Evolutionary conservation across 2,888 invertebrate species (phyloP).

Genomic region (Idaea biselata): DNA sequence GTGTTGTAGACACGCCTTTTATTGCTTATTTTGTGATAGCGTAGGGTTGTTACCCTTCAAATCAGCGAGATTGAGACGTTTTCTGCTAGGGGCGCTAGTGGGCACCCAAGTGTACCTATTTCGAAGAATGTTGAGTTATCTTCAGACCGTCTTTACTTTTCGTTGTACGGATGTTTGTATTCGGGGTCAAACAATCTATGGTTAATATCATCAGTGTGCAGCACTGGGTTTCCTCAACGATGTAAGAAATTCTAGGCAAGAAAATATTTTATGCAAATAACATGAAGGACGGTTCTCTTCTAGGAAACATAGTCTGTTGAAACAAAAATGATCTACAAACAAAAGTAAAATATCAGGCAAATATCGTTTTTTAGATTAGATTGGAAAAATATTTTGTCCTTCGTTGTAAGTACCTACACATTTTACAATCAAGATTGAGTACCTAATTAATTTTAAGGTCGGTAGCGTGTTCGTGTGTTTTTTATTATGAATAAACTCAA

Average conservation of each 20-base stretch:
- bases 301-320: no score
- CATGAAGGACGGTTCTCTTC: no score
- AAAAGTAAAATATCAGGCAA: no score
- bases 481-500: no score
- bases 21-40: background rate
- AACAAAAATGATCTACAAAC: no score
- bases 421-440: no score
- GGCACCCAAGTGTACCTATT: background rate
- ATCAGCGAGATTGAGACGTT: background rate
- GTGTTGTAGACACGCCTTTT: background rate
- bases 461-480: no score
- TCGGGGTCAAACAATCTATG: background rate
- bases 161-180: background rate
- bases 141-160: background rate
- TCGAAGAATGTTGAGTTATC: background rate
- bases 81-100: background rate
- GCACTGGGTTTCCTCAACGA: background rate
- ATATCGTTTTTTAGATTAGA: no score
- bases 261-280: no score
- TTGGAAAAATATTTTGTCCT: no score
- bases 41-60: background rate
- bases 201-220: background rate
- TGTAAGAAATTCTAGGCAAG: background rate
- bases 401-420: no score
- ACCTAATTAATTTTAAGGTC: no score